Evolutionary conservation across 2,113 vertebrate genomes (phyloP).

Genomic region (Eurypyga helias): DNA sequence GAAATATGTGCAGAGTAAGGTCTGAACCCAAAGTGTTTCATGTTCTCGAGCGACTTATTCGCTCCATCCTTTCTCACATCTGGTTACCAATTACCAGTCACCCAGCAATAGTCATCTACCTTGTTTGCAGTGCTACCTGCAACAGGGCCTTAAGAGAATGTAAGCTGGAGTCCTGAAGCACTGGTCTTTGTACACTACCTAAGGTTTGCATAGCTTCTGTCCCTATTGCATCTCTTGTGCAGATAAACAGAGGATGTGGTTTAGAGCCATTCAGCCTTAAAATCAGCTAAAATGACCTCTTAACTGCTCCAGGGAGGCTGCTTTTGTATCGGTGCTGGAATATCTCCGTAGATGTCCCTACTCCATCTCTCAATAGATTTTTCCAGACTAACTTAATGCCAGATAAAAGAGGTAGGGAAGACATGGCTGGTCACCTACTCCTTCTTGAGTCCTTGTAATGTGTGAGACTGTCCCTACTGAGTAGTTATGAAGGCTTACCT

Average conservation of each 20-base stretch:
- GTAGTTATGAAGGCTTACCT: not conserved
- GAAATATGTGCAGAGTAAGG: not conserved
- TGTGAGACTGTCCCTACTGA: not conserved
- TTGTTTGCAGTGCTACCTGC: not conserved
- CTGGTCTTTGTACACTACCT: not conserved
- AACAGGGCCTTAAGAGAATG: not conserved
- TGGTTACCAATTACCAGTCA: not conserved
- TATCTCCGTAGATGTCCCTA: not conserved
- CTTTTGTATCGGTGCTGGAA: not conserved
- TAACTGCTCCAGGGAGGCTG: not conserved
- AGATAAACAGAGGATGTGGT: not conserved
- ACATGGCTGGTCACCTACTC: not conserved
- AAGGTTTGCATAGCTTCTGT: not conserved
- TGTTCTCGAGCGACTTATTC: not conserved
- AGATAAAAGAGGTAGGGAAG: not conserved
- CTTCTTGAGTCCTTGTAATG: not conserved
- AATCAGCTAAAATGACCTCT: not conserved
- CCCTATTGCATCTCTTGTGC: not conserved
- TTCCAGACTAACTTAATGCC: slow-evolving; percentile 1
- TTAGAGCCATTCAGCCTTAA: not conserved
- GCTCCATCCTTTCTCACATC: not conserved
- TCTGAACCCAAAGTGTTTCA: not conserved
- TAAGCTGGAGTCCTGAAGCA: not conserved
- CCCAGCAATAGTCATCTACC: not conserved
- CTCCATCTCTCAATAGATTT: not conserved